phyloP scores from a whole-genome alignment of 2,888 invertebrate species.

The Hetaerina titia region DNA sequence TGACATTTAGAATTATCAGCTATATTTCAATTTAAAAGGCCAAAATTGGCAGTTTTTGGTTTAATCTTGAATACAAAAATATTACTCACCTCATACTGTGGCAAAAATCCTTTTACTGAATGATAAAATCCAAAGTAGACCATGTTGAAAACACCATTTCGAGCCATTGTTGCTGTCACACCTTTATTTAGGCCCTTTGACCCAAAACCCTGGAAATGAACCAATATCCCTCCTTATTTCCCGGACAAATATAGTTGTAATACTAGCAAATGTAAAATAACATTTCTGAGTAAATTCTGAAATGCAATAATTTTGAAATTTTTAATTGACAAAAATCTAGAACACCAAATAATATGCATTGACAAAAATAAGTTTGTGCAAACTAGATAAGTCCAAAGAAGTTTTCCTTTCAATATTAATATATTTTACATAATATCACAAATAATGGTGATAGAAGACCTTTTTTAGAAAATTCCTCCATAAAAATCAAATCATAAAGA shows the following conservation, averaged over 20 bases:
- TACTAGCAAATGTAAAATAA: background rate
- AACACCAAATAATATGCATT: too few relatives aligned
- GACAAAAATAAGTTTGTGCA: too few relatives aligned
- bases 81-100: slow-evolving; percentile 82
- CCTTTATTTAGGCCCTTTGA: slow-evolving; percentile 91
- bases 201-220: slow-evolving; percentile 84
- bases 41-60: too few relatives aligned
- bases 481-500: too few relatives aligned
- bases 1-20: too few relatives aligned
- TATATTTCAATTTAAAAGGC: too few relatives aligned
- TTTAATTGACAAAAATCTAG: too few relatives aligned
- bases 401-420: too few relatives aligned
- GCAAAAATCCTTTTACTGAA: slow-evolving; percentile 88
- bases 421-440: too few relatives aligned
- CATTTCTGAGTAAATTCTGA: background rate
- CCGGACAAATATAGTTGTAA: background rate
- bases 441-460: too few relatives aligned
- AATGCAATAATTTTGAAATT: background rate
- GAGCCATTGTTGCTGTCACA: slow-evolving; percentile 90
- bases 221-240: background rate
- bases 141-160: slow-evolving; percentile 96
- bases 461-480: too few relatives aligned
- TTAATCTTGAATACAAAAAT: background rate
- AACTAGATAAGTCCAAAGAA: too few relatives aligned
- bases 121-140: slow-evolving; percentile 98